Percentiles rank a stretch among this genome's conserved stretches.
Evolutionary conservation across 2,113 vertebrate species (phyloP).

Genomic region (Hepsetus odoe): DNA sequence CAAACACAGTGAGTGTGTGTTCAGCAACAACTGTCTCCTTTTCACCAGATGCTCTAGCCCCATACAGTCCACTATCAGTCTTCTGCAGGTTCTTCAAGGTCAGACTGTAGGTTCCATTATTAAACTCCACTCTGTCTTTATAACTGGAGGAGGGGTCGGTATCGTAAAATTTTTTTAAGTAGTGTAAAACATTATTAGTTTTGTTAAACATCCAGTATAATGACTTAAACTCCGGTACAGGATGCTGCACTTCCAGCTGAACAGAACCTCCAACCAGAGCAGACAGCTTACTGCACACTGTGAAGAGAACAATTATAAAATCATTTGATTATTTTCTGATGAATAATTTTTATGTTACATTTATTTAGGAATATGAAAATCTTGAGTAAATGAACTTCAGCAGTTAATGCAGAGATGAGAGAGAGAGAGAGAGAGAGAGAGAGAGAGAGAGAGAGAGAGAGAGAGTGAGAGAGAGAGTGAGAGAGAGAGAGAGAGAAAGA

Average conservation of each 20-base stretch:
- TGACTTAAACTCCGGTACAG: neutral
- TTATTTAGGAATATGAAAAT: too few species aligned
- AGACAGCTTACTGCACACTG: constrained; percentile 8
- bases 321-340: neutral
- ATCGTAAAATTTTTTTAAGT: accelerated
- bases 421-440: too few species aligned
- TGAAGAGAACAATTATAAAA: neutral
- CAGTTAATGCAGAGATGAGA: too few species aligned
- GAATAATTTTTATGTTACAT: too few species aligned
- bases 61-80: constrained; percentile 31
- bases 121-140: constrained; percentile 18
- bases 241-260: neutral
- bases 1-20: constrained; percentile 29
- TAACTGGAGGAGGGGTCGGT: neutral
- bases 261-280: neutral
- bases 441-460: too few species aligned
- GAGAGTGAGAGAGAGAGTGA: too few species aligned
- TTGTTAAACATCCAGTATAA: neutral
- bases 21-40: neutral
- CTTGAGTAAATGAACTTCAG: too few species aligned
- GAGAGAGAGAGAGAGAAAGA: too few species aligned
- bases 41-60: accelerated
- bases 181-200: neutral
- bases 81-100: constrained; percentile 36
- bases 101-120: neutral